Percentiles rank a stretch among this genome's conserved stretches.
Conservation (phyloP, 2,888 invertebrate genomes). For the Eristalis pertinax region DNA sequence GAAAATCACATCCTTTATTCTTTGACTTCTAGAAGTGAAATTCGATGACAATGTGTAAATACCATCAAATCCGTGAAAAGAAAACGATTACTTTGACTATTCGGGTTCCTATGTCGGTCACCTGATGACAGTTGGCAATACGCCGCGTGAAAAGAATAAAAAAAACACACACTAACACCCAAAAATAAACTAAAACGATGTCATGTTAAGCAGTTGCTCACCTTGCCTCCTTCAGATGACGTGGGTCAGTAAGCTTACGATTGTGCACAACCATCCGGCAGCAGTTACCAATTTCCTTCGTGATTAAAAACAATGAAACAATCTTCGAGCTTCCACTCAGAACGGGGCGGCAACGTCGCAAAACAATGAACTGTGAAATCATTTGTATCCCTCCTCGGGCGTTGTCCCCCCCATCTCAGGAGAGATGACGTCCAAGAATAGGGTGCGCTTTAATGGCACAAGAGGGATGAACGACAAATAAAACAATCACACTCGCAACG, state of each 20-base stretch:
- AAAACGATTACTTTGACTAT: no score
- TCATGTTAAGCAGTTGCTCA: neutral
- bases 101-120: no score
- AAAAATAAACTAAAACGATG: neutral
- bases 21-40: no score
- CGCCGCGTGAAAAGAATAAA: no score
- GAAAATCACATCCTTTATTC: no score
- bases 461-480: neutral
- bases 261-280: neutral
- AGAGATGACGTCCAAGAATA: neutral
- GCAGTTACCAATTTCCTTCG: neutral
- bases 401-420: neutral
- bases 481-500: neutral
- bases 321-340: slow-evolving; percentile 7
- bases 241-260: slow-evolving; percentile 5
- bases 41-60: no score
- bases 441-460: neutral
- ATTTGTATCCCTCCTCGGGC: slow-evolving; percentile 19
- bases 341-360: neutral
- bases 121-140: no score
- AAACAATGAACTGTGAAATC: slow-evolving; percentile 18
- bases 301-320: slow-evolving; percentile 15
- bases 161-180: neutral
- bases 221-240: neutral
- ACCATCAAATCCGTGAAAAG: no score